Evolutionary conservation across 2,888 invertebrate genomes (phyloP).

Genomic region (Aspidapion aeneum): DNA sequence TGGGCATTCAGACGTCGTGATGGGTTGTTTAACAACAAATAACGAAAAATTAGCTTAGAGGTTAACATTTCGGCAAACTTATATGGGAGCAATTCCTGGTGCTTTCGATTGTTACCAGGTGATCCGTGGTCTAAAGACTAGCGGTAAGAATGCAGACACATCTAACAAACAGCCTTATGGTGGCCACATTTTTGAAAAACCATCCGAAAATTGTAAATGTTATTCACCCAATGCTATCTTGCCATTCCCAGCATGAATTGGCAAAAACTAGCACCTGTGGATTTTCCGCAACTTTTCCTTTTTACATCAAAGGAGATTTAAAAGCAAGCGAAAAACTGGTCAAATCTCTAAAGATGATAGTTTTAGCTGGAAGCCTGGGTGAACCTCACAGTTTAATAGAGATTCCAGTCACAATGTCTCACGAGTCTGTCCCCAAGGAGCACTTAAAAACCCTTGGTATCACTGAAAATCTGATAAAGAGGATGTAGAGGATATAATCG

Average conservation of each 20-base stretch:
- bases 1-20: slow-evolving; percentile 95
- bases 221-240: slow-evolving; percentile 78
- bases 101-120: slow-evolving; percentile 96
- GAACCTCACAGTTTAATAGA: slow-evolving; percentile 94
- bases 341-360: slow-evolving; percentile 73
- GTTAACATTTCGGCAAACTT: slow-evolving; percentile 85
- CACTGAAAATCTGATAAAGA: slow-evolving; percentile 80
- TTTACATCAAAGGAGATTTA: slow-evolving; percentile 77
- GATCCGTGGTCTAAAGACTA: slow-evolving; percentile 92
- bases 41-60: slow-evolving; percentile 65
- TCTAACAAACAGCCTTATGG: slow-evolving; percentile 68
- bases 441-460: slow-evolving; percentile 73
- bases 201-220: slow-evolving; percentile 81
- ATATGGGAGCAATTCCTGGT: slow-evolving; percentile 90
- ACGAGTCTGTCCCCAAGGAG: slow-evolving; percentile 81
- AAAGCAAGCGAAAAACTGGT: slow-evolving; percentile 72
- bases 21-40: slow-evolving; percentile 85
- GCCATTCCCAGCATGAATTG: slow-evolving; percentile 83
- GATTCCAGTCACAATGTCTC: slow-evolving; percentile 94
- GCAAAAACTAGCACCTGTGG: slow-evolving; percentile 78
- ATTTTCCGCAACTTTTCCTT: slow-evolving; percentile 89
- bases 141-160: slow-evolving; percentile 90
- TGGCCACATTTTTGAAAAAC: slow-evolving; percentile 77
- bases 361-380: slow-evolving; percentile 90
- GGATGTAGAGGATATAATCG: slow-evolving; percentile 77